Conservation (phyloP, 2,888 invertebrate species). For the Desoria tigrina region DNA sequence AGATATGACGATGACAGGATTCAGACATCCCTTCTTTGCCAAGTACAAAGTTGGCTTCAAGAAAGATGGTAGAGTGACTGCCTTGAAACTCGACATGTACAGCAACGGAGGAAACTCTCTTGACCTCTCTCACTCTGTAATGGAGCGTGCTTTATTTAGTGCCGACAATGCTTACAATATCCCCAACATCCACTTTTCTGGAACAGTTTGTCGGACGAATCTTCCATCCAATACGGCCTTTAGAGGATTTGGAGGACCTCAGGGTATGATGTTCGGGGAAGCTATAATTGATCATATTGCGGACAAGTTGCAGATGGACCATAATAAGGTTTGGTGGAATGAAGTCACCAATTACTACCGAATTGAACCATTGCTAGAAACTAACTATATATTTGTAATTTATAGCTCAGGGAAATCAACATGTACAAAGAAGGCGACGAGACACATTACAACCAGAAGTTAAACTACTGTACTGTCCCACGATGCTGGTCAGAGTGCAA, state of each 20-base stretch:
- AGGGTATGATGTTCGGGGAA: constrained; percentile 85
- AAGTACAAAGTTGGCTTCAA: constrained; percentile 83
- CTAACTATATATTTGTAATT: constrained; percentile 9
- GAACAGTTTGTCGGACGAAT: constrained; percentile 82
- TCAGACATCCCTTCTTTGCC: constrained; percentile 82
- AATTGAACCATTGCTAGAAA: background rate
- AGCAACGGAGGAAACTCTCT: constrained; percentile 79
- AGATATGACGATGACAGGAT: constrained; percentile 88
- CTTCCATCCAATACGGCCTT: constrained; percentile 90
- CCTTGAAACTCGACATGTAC: constrained; percentile 72
- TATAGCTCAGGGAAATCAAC: constrained; percentile 67
- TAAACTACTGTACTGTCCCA: constrained; percentile 71
- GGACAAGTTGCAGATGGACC: constrained; percentile 66
- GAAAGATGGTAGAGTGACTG: constrained; percentile 73
- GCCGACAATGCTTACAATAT: constrained; percentile 80
- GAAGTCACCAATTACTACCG: background rate
- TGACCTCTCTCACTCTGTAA: constrained; percentile 67
- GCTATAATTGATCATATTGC: constrained; percentile 76
- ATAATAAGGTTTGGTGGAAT: constrained; percentile 67
- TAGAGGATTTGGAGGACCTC: constrained; percentile 87
- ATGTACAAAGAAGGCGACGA: constrained; percentile 75
- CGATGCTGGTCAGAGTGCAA: constrained; percentile 80
- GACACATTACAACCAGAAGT: constrained; percentile 75
- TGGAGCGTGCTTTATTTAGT: constrained; percentile 62
- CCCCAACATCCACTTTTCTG: constrained; percentile 70